phyloP scores from a whole-genome alignment of 2,888 invertebrate species.

The Zaprionus bogoriensis region DNA sequence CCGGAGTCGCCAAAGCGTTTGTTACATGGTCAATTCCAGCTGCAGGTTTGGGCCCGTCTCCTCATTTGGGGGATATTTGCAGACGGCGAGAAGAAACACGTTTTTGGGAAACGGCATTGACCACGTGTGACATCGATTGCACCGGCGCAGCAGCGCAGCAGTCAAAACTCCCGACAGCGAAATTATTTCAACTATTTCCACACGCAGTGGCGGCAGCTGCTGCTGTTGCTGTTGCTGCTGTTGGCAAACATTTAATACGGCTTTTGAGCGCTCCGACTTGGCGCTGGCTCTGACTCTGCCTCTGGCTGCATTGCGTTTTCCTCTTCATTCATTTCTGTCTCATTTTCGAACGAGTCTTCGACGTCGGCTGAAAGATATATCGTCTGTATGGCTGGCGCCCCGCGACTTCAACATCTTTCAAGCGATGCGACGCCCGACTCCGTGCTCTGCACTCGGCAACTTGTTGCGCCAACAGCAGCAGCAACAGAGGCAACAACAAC shows the following conservation, averaged over 20 bases:
- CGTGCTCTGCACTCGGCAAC: conserved; percentile 20
- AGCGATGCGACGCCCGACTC: conserved; percentile 3
- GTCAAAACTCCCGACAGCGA: conserved; percentile 18
- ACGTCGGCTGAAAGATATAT: background rate
- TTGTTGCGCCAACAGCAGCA: conserved; percentile 44
- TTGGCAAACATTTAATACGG: conserved; percentile 70
- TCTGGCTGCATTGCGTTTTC: conserved; percentile 47
- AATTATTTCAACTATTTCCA: conserved; percentile 69
- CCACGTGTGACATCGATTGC: conserved; percentile 71
- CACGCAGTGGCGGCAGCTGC: conserved; percentile 38
- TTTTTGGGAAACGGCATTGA: conserved; percentile 56
- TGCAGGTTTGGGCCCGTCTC: conserved; percentile 26
- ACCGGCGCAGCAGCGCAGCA: too few relatives aligned
- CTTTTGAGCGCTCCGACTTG: too few relatives aligned
- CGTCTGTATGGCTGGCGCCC: background rate
- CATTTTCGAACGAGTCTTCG: background rate
- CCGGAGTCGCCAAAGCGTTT: conserved; percentile 24
- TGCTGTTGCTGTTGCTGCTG: conserved; percentile 20
- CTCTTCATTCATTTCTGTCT: conserved; percentile 1
- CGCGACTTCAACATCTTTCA: conserved; percentile 45
- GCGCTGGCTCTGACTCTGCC: too few relatives aligned
- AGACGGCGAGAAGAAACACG: conserved; percentile 47
- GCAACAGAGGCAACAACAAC: conserved; percentile 39
- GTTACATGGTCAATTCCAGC: conserved; percentile 50
- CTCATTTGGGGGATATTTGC: conserved; percentile 46